These are phyloP conservation scores for Yponomeuta evonymella DNA, from an alignment of 2,888 invertebrate species.

Conservation along the genomic window DNA sequence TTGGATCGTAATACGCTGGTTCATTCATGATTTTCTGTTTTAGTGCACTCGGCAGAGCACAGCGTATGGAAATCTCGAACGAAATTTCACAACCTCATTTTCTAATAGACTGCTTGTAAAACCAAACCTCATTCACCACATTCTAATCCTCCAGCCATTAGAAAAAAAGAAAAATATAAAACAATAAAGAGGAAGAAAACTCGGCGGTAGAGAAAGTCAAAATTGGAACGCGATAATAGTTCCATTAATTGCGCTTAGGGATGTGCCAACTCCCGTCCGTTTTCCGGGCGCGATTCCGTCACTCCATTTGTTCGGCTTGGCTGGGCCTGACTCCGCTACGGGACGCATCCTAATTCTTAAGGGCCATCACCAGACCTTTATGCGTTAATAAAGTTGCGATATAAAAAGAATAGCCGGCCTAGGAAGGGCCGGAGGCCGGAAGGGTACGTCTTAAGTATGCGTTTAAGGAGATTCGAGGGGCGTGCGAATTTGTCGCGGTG, in stretches of 20 bases:
- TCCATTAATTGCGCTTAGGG: slow-evolving; percentile 56
- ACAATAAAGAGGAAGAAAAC: slow-evolving; percentile 20
- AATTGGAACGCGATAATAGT: slow-evolving; percentile 58
- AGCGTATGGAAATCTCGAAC: slow-evolving; percentile 70
- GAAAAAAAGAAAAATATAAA: neutral
- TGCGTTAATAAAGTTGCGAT: slow-evolving; percentile 76
- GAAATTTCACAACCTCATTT: slow-evolving; percentile 58
- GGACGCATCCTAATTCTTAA: slow-evolving; percentile 74
- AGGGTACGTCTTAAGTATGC: slow-evolving; percentile 73
- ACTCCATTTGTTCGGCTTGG: slow-evolving; percentile 70
- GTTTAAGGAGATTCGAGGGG: slow-evolving; percentile 72
- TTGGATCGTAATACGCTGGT: slow-evolving; percentile 72
- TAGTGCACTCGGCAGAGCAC: slow-evolving; percentile 62
- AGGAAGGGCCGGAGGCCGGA: slow-evolving; percentile 50
- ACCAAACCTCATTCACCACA: too few species aligned
- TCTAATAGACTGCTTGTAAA: slow-evolving; percentile 1
- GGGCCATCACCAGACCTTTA: slow-evolving; percentile 75
- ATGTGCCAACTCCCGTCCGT: slow-evolving; percentile 37
- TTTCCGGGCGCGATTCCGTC: slow-evolving; percentile 44
- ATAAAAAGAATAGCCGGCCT: slow-evolving; percentile 74
- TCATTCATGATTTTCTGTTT: slow-evolving; percentile 75
- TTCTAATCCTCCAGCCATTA: neutral
- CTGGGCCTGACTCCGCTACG: slow-evolving; percentile 53
- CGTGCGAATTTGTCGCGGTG: slow-evolving; percentile 72
- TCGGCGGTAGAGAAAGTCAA: slow-evolving; percentile 42